Evolutionary conservation across 2,797 vertebrate genomes (phyloP), one percentile per base, ranked within the genome.

Genomic region (Eidolon dupreanum): DNA sequence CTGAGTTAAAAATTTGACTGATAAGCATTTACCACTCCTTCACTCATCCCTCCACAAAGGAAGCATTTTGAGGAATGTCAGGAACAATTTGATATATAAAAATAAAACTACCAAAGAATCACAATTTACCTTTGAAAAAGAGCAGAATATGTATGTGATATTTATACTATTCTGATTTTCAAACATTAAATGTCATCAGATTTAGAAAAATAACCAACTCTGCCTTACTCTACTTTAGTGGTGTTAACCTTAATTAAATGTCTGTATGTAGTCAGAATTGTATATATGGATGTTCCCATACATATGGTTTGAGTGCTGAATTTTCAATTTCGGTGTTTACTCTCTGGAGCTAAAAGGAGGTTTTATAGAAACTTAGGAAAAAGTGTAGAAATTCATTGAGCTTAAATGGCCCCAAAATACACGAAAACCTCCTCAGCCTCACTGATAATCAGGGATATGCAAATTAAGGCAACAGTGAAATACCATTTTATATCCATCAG

Each of bases 391-490:
- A 81, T 85, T 49, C 43, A 1, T 1, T 84, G 66, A 28, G 12
- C 82, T 90, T 65, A 94, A 31, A 71, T 77, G 38, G 49, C 36
- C 36, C 90, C 89, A 63, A 95, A 96, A 63, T 82, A 55, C 24
- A 19, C 19, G 33, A 96, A 66, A 24, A 77, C 26, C 46, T 91
- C 11, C 55, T 81, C 17, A 96, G 49, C 36, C 9, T 79, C 59
- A 53, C 43, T 81, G 51, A 87, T 75, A 87, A 90, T 90, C 77
- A 77, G 33, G 31, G 5, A 87, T 88, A 31, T 71, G 38, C 33
- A 91, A 36, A 88, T 83, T 86, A 49, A 91, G 93, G 36, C 68
- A 96, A 43, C 84, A 61, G 20, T 49, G 55, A 95, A 88, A 95
- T 89, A 36, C 16, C 26, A 75, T 93, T 93, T 77, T 31, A 71